Evolutionary conservation across 1,140 invertebrate species (phyloP).

Genomic region (Temnothorax curvispinosus): DNA sequence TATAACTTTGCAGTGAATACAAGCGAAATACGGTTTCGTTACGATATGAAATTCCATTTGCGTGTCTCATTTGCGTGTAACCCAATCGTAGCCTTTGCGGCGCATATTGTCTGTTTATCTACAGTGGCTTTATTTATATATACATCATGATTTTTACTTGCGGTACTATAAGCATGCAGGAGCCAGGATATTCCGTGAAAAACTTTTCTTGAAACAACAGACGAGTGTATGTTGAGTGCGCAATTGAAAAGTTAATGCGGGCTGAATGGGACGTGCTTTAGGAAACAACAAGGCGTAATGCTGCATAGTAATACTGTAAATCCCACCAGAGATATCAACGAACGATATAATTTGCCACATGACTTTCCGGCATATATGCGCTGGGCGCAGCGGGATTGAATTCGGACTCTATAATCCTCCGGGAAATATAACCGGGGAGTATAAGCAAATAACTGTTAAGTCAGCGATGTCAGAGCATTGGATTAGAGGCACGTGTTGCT

Average conservation of each 20-base stretch:
- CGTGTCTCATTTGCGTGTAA: slow-evolving; percentile 1
- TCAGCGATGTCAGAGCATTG: slow-evolving; percentile 28
- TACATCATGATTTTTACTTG: background rate
- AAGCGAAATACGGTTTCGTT: slow-evolving; percentile 1
- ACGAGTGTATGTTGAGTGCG: background rate
- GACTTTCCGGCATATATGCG: slow-evolving; percentile 30
- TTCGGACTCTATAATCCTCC: slow-evolving; percentile 64
- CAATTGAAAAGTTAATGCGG: background rate
- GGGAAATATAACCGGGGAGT: slow-evolving; percentile 53
- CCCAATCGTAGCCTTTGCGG: slow-evolving; percentile 26
- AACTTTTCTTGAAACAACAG: background rate
- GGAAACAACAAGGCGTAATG: slow-evolving; percentile 31
- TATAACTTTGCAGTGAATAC: slow-evolving; percentile 43
- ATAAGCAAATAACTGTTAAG: slow-evolving; percentile 63
- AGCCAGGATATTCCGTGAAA: too few relatives aligned
- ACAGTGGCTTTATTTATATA: background rate
- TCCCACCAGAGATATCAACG: slow-evolving; percentile 14
- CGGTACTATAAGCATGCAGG: background rate
- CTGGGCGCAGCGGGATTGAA: slow-evolving; percentile 37
- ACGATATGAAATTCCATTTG: slow-evolving; percentile 41
- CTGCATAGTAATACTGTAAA: slow-evolving; percentile 24
- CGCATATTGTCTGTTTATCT: slow-evolving; percentile 8
- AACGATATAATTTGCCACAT: slow-evolving; percentile 42
- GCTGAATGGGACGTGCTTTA: slow-evolving; percentile 11
- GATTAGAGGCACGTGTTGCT: slow-evolving; percentile 38